phyloP scores from a whole-genome alignment of 1,140 invertebrate species.

The Listronotus bonariensis region DNA sequence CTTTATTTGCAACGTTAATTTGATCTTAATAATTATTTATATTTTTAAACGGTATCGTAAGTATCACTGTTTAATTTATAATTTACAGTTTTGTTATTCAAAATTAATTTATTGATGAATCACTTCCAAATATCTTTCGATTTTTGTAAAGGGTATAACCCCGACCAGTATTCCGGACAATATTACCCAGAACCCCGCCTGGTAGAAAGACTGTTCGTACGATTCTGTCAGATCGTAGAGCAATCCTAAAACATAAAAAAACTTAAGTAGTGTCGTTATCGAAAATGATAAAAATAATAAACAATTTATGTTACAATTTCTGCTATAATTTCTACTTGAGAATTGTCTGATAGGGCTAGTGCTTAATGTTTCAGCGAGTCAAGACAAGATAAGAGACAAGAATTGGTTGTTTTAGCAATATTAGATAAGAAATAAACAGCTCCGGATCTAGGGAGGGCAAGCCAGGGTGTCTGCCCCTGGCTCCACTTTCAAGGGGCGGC shows the following conservation, averaged over 20 bases:
- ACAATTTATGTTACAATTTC: background rate
- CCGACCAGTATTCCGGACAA: slow-evolving; percentile 75
- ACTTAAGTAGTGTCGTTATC: background rate
- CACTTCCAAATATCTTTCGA: slow-evolving; percentile 63
- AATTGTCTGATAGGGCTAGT: no score
- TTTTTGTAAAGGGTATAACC: slow-evolving; percentile 69
- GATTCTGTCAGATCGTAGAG: slow-evolving; percentile 65
- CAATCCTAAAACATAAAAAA: slow-evolving; percentile 31
- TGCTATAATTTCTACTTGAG: no score
- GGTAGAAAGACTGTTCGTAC: slow-evolving; percentile 76
- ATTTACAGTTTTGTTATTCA: background rate
- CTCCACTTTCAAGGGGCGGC: no score
- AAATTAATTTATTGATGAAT: background rate
- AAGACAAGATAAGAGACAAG: no score
- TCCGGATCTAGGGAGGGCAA: no score
- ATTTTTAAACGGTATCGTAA: background rate
- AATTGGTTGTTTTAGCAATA: no score
- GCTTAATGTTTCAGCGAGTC: no score
- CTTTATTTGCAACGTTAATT: no score
- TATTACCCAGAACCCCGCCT: slow-evolving; percentile 77
- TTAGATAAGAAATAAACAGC: background rate
- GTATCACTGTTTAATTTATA: background rate
- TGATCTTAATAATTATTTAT: no score
- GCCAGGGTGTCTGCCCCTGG: no score
- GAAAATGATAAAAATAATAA: background rate